Evolutionary conservation across 2,888 invertebrate genomes (phyloP).

Genomic region (Drosophila acutilabella): DNA sequence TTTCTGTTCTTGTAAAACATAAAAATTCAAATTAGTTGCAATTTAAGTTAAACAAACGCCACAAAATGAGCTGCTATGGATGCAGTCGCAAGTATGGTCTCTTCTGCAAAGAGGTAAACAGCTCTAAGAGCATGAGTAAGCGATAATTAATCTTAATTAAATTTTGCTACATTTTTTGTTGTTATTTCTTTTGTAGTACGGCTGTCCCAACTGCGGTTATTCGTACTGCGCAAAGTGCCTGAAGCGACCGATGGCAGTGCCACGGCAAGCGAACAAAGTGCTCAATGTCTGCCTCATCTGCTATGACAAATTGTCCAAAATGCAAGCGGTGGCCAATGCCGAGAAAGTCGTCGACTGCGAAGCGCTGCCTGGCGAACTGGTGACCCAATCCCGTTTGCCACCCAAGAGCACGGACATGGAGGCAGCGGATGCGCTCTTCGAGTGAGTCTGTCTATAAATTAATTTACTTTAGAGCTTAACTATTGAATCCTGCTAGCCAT

Average conservation of each 20-base stretch:
- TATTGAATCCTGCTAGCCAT: constrained; percentile 51
- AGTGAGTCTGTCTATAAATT: constrained; percentile 34
- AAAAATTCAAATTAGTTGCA: constrained; percentile 1
- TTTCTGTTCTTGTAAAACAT: not conserved
- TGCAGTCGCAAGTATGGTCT: constrained; percentile 90
- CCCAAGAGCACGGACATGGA: constrained; percentile 46
- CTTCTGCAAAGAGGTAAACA: constrained; percentile 89
- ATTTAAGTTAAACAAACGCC: not conserved
- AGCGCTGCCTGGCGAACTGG: constrained; percentile 86
- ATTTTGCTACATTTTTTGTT: no score
- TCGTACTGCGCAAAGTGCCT: constrained; percentile 94
- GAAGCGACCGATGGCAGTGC: constrained; percentile 89
- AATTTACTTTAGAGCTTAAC: not conserved
- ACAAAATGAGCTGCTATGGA: constrained; percentile 89
- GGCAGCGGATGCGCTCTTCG: constrained; percentile 57
- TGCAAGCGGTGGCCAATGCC: constrained; percentile 63
- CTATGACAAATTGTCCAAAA: constrained; percentile 82
- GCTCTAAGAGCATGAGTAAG: not conserved
- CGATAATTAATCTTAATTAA: no score
- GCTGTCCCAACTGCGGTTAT: constrained; percentile 93
- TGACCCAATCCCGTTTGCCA: constrained; percentile 56
- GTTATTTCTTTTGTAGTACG: constrained; percentile 86
- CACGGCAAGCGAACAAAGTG: constrained; percentile 87
- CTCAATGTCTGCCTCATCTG: constrained; percentile 88
- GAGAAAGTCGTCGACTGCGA: constrained; percentile 76